phyloP scores from a whole-genome alignment of 1,140 invertebrate genomes.

The Drosophila miranda region DNA sequence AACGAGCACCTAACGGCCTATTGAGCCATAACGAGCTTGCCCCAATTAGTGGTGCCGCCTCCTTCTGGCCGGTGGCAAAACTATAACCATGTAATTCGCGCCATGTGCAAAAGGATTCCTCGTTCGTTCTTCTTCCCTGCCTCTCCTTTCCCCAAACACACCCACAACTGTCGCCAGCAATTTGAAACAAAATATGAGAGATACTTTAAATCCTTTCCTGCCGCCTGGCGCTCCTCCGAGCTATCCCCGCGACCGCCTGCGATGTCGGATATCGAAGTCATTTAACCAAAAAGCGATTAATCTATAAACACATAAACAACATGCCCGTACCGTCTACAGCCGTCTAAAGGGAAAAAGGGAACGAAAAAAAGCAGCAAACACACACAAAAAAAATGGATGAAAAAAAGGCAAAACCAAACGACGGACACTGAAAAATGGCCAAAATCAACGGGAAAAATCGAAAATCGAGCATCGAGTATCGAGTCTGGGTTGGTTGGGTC shows the following conservation, averaged over 20 bases:
- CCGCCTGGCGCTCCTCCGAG: neutral
- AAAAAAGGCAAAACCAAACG: slow-evolving; percentile 27
- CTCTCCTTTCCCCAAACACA: no score
- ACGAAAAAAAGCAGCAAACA: slow-evolving; percentile 2
- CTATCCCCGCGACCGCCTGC: slow-evolving; percentile 2
- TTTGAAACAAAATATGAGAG: slow-evolving; percentile 51
- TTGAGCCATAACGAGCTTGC: slow-evolving; percentile 16
- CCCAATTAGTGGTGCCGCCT: neutral
- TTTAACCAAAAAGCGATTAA: slow-evolving; percentile 81
- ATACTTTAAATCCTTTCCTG: slow-evolving; percentile 18
- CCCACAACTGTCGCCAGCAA: slow-evolving; percentile 17
- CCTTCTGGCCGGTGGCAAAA: neutral
- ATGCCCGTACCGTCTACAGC: slow-evolving; percentile 42
- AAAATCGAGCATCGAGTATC: slow-evolving; percentile 65
- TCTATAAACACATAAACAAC: slow-evolving; percentile 82
- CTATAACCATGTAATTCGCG: slow-evolving; percentile 9
- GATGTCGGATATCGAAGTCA: slow-evolving; percentile 67
- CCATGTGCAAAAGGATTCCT: slow-evolving; percentile 4
- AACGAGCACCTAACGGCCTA: slow-evolving; percentile 3
- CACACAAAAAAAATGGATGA: slow-evolving; percentile 12
- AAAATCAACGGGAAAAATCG: slow-evolving; percentile 77
- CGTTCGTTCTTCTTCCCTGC: neutral
- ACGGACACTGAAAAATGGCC: slow-evolving; percentile 73
- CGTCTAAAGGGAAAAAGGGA: neutral
- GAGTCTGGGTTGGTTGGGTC: slow-evolving; percentile 16